Percentiles rank a stretch among this genome's conserved stretches.
Evolutionary conservation across 2,888 invertebrate genomes (phyloP).

Genomic region (Hirtodrosophila trivittata): DNA sequence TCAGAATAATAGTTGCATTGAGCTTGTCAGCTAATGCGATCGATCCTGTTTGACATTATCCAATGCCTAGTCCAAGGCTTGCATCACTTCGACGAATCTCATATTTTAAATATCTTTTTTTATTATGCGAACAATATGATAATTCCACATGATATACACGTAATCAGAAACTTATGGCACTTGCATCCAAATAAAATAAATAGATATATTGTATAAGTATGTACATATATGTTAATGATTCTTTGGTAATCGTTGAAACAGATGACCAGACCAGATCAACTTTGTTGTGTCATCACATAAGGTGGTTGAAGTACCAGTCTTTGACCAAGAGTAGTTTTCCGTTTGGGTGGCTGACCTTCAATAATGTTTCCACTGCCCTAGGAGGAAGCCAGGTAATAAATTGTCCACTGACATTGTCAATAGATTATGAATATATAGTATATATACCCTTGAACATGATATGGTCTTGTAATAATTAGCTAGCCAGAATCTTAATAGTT

Average conservation of each 20-base stretch:
- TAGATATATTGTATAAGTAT: background rate
- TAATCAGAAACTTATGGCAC: background rate
- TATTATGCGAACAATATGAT: constrained; percentile 3
- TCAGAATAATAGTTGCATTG: constrained; percentile 55
- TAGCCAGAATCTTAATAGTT: constrained; percentile 25
- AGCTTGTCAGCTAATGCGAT: constrained; percentile 52
- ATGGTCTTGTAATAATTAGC: constrained; percentile 49
- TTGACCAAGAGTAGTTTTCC: background rate
- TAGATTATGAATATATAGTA: constrained; percentile 9
- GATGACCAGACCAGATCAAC: too few species aligned
- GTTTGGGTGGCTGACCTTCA: constrained; percentile 40
- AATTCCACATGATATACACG: background rate
- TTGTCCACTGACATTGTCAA: constrained; percentile 30
- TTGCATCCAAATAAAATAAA: background rate
- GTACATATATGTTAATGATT: background rate
- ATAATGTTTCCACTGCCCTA: constrained; percentile 47
- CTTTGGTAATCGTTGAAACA: too few species aligned
- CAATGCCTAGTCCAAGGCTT: constrained; percentile 74
- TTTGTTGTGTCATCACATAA: too few species aligned
- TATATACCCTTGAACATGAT: background rate
- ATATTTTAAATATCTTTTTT: constrained; percentile 16
- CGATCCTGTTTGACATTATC: constrained; percentile 65
- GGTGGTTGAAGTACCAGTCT: background rate
- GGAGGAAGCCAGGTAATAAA: constrained; percentile 50
- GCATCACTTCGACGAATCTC: constrained; percentile 9